Evolutionary conservation across 2,888 invertebrate species (phyloP).

Genomic region (Mythimna loreyi): DNA sequence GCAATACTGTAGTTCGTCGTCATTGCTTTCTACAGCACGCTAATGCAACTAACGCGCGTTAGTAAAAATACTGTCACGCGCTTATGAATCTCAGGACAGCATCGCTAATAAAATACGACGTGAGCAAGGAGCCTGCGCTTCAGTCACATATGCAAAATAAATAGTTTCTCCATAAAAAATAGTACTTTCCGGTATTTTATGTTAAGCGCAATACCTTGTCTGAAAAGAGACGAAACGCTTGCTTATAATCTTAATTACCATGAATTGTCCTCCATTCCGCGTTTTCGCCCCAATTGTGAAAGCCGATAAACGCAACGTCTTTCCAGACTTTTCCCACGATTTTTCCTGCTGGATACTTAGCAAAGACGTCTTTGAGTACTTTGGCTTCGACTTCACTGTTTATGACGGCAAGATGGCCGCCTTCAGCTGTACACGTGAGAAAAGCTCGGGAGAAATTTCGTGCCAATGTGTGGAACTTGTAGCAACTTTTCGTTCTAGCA

Average conservation of each 20-base stretch:
- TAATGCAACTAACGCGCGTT: too few species aligned
- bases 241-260: constrained; percentile 54
- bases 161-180: too few species aligned
- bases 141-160: too few species aligned
- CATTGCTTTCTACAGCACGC: too few species aligned
- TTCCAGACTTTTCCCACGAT: constrained; percentile 61
- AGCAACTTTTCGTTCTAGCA: constrained; percentile 72
- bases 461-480: constrained; percentile 75
- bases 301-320: constrained; percentile 67
- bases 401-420: constrained; percentile 74
- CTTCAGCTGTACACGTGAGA: constrained; percentile 75
- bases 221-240: too few species aligned
- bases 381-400: constrained; percentile 71
- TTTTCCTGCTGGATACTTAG: constrained; percentile 55
- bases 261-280: constrained; percentile 72
- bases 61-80: too few species aligned
- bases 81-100: too few species aligned
- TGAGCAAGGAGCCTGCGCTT: too few species aligned
- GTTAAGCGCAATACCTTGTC: too few species aligned
- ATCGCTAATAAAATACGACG: too few species aligned
- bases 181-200: too few species aligned
- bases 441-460: constrained; percentile 72
- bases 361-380: constrained; percentile 66
- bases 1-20: too few species aligned
- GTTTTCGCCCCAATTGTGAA: constrained; percentile 68